Evolutionary conservation across 2,888 invertebrate species (phyloP).

Genomic region (Cremastinae sp.): DNA sequence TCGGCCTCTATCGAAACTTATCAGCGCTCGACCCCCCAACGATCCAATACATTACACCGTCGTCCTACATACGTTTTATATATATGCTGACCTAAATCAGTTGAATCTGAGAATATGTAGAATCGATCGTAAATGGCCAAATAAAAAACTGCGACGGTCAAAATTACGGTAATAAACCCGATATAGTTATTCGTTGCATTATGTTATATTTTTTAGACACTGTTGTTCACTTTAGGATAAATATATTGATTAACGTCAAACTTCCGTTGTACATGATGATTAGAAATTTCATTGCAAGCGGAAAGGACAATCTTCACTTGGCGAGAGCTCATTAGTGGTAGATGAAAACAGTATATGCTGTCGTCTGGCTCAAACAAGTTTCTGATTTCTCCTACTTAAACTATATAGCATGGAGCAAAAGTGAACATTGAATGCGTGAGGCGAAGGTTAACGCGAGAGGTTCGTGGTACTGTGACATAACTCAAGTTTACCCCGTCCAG

Average conservation of each 20-base stretch:
- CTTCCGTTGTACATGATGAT: constrained; percentile 34
- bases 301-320: neutral
- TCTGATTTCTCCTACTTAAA: constrained; percentile 34
- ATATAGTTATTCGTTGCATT: too few species aligned
- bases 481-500: constrained; percentile 35
- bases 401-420: neutral
- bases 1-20: constrained; percentile 53
- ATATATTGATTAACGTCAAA: constrained; percentile 48
- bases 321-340: constrained; percentile 50
- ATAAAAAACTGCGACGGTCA: constrained; percentile 25
- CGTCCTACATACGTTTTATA: neutral
- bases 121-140: neutral
- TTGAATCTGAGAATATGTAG: constrained; percentile 1
- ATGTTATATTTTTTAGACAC: too few species aligned
- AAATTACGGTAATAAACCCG: too few species aligned
- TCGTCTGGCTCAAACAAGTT: constrained; percentile 48
- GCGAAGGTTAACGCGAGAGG: constrained; percentile 52
- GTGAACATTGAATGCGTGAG: constrained; percentile 6
- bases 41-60: constrained; percentile 27
- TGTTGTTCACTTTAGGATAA: constrained; percentile 61
- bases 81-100: neutral
- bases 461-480: constrained; percentile 56
- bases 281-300: neutral
- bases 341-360: constrained; percentile 24
- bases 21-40: constrained; percentile 56